Evolutionary conservation across 1,140 invertebrate species (phyloP).

Genomic region (Protaetia brevitarsis): DNA sequence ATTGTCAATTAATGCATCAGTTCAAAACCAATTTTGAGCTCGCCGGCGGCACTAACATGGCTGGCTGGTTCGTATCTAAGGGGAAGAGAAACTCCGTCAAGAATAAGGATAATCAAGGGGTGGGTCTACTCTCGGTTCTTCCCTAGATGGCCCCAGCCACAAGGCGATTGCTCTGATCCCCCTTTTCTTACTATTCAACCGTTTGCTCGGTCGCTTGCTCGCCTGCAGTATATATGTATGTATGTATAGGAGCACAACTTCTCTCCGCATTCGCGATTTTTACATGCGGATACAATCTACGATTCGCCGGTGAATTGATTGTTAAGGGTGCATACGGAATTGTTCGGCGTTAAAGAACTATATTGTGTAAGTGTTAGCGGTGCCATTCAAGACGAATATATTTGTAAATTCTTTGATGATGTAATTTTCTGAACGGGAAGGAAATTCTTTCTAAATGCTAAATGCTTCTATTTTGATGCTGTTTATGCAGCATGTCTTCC

Average conservation of each 20-base stretch:
- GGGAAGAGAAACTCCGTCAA: slow-evolving; percentile 29
- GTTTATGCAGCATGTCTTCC: too few species aligned
- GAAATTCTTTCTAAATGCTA: too few species aligned
- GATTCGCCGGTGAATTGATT: neutral
- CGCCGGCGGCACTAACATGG: slow-evolving; percentile 36
- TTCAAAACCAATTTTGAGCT: slow-evolving; percentile 41
- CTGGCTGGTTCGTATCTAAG: slow-evolving; percentile 26
- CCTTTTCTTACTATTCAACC: slow-evolving; percentile 7
- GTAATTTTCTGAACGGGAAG: too few species aligned
- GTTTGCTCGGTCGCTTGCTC: neutral
- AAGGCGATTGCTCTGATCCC: slow-evolving; percentile 5
- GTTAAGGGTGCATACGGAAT: slow-evolving; percentile 12
- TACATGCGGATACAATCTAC: neutral
- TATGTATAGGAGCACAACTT: neutral
- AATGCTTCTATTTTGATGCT: too few species aligned
- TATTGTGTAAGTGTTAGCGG: neutral
- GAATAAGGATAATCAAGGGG: slow-evolving; percentile 42
- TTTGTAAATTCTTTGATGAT: too few species aligned
- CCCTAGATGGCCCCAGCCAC: slow-evolving; percentile 28
- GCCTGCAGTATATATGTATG: neutral
- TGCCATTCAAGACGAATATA: too few species aligned
- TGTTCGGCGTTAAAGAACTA: neutral
- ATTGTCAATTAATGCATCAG: slow-evolving; percentile 45
- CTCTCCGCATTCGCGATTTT: neutral
- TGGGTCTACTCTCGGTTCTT: slow-evolving; percentile 33